These are phyloP conservation scores for Cheilinus undulatus DNA, from an alignment of 2,113 vertebrate genomes.

Conservation along the genomic window DNA sequence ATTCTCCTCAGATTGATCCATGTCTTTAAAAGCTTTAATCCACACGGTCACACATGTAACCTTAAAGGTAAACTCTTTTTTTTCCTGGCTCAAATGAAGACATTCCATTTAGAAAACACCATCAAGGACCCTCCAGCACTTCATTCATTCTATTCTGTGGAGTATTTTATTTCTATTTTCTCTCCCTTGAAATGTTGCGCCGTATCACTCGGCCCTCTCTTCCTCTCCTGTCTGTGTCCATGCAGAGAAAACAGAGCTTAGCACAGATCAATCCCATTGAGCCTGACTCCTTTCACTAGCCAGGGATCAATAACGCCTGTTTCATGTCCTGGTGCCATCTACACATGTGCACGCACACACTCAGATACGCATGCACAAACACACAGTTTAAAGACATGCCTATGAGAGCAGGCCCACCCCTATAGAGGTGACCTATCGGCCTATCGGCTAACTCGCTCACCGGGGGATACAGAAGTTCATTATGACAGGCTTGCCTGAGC, in stretches of 20 bases:
- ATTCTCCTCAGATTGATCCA: slow-evolving; percentile 31
- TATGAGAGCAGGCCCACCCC: slow-evolving; percentile 62
- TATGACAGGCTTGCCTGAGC: slow-evolving; percentile 69
- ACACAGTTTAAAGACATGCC: slow-evolving; percentile 62
- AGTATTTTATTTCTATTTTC: slow-evolving; percentile 12
- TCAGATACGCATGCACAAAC: slow-evolving; percentile 14
- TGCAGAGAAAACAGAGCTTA: slow-evolving; percentile 80
- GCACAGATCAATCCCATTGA: slow-evolving; percentile 79
- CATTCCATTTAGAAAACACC: slow-evolving; percentile 28
- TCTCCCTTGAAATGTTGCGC: slow-evolving; percentile 26
- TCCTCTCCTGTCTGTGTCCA: slow-evolving; percentile 64
- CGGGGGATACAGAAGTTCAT: slow-evolving; percentile 76
- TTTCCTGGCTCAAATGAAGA: slow-evolving; percentile 20
- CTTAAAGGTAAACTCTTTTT: not conserved
- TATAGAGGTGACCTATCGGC: slow-evolving; percentile 78
- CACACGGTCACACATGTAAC: slow-evolving; percentile 9
- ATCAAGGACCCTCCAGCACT: not conserved
- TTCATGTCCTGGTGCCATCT: slow-evolving; percentile 72
- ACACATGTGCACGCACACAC: slow-evolving; percentile 32
- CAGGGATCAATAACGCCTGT: slow-evolving; percentile 76
- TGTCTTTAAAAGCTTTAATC: slow-evolving; percentile 29
- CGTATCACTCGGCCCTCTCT: slow-evolving; percentile 40
- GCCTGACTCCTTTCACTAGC: slow-evolving; percentile 76
- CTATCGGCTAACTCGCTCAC: slow-evolving; percentile 70
- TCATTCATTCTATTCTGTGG: not conserved